Conservation (phyloP, 1,140 invertebrate genomes). For the Cyclargus thomasi region DNA sequence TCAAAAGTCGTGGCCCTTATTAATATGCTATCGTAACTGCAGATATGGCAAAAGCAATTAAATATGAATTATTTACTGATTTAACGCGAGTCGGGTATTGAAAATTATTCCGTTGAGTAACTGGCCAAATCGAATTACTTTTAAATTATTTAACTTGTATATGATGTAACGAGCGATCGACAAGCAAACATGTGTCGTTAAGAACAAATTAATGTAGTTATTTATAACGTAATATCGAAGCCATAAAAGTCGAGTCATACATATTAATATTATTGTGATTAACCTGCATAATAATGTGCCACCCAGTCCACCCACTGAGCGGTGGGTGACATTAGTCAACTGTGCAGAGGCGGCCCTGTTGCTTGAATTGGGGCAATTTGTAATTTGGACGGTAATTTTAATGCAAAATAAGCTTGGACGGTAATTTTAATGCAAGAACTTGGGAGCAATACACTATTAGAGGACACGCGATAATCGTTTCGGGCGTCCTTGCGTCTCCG, state of each 20-base stretch:
- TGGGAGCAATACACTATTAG: background rate
- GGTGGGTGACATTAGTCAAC: background rate
- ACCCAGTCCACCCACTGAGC: conserved; percentile 7
- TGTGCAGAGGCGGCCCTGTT: conserved; percentile 4
- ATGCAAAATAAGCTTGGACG: background rate
- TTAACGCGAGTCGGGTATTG: background rate
- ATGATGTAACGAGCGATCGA: background rate
- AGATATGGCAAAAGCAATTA: no score
- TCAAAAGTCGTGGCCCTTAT: no score
- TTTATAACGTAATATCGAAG: background rate
- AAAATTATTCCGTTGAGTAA: background rate
- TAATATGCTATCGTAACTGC: no score
- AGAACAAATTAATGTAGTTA: background rate
- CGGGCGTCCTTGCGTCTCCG: conserved; percentile 25
- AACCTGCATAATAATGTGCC: background rate
- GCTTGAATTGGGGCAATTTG: background rate
- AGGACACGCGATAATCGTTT: background rate
- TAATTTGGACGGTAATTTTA: background rate
- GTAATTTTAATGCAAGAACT: background rate
- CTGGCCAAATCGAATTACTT: background rate
- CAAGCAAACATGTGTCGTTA: background rate
- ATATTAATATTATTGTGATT: conserved; percentile 11
- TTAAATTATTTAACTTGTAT: background rate
- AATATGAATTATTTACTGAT: conserved; percentile 1
- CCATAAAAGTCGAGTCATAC: background rate